Evolutionary conservation across 2,888 invertebrate species (phyloP).

Genomic region (Volucella inanis): DNA sequence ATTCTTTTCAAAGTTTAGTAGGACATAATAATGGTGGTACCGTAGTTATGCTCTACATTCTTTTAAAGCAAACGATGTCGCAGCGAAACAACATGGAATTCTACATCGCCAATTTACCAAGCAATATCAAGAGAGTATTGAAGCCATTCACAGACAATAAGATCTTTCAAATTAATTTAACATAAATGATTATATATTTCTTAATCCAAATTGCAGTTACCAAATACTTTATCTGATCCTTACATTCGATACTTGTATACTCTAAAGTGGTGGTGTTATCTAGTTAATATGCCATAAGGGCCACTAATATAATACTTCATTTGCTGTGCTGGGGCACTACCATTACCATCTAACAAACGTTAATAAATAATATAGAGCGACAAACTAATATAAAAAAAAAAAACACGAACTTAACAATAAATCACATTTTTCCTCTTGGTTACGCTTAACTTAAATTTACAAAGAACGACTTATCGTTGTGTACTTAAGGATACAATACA

Average conservation of each 20-base stretch:
- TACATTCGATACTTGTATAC: slow-evolving; percentile 20
- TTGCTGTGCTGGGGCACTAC: slow-evolving; percentile 40
- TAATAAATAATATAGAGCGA: slow-evolving; percentile 59
- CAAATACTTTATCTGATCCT: slow-evolving; percentile 38
- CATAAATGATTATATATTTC: slow-evolving; percentile 33
- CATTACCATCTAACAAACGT: slow-evolving; percentile 52
- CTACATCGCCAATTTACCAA: too few species aligned
- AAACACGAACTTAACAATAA: slow-evolving; percentile 61
- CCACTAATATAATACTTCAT: slow-evolving; percentile 38
- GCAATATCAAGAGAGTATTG: too few species aligned
- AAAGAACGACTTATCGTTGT: slow-evolving; percentile 49
- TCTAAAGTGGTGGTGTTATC: slow-evolving; percentile 36
- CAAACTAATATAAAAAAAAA: slow-evolving; percentile 31
- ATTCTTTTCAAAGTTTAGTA: too few species aligned
- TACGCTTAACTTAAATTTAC: slow-evolving; percentile 40
- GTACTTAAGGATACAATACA: slow-evolving; percentile 53
- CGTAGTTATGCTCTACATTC: too few species aligned
- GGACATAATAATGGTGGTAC: too few species aligned
- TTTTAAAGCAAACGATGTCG: neutral
- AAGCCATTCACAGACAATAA: neutral
- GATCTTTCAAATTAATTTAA: neutral
- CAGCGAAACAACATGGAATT: neutral
- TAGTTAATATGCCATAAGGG: slow-evolving; percentile 1
- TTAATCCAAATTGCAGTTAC: slow-evolving; percentile 26
- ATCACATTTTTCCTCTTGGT: slow-evolving; percentile 63